Evolutionary conservation across 37 sponge, comb jelly and placozoan species (phyloP).

Genomic region (Agelas oroides): DNA sequence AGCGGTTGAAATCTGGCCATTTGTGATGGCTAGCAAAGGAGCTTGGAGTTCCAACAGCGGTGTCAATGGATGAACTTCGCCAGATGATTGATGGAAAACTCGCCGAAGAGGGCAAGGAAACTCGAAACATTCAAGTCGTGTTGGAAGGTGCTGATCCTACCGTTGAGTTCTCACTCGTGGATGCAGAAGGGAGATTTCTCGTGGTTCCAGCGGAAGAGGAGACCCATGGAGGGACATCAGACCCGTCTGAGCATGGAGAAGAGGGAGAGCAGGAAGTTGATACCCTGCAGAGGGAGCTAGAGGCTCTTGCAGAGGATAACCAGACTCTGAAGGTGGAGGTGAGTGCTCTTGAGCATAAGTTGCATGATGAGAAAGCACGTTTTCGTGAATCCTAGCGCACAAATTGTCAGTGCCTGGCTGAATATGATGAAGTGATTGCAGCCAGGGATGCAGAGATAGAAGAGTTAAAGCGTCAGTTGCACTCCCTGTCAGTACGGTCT

Average conservation of each 20-base stretch:
- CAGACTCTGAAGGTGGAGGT: background rate
- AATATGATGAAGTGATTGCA: constrained; percentile 1
- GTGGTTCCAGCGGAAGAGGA: background rate
- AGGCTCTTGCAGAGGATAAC: background rate
- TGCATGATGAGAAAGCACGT: background rate
- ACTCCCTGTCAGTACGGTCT: too few relatives aligned
- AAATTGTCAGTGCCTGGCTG: constrained; percentile 16
- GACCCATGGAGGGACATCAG: too few relatives aligned
- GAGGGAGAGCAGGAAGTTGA: too few relatives aligned
- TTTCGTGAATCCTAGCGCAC: background rate
- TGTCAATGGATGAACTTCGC: background rate
- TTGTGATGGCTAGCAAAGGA: background rate
- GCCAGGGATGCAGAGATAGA: constrained; percentile 1
- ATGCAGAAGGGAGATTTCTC: background rate
- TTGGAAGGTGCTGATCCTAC: background rate
- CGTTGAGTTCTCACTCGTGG: background rate
- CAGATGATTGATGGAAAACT: constrained; percentile 26
- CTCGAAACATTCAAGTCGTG: constrained; percentile 13
- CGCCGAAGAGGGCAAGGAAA: background rate
- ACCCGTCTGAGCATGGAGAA: too few relatives aligned
- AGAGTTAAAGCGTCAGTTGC: background rate
- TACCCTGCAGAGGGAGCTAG: background rate
- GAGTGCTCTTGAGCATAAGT: background rate
- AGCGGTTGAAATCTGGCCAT: constrained; percentile 1
- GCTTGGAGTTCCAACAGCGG: background rate